These are phyloP conservation scores for Geotrypetes seraphini DNA, from an alignment of 2,797 vertebrate genomes.

Conservation along the genomic window DNA sequence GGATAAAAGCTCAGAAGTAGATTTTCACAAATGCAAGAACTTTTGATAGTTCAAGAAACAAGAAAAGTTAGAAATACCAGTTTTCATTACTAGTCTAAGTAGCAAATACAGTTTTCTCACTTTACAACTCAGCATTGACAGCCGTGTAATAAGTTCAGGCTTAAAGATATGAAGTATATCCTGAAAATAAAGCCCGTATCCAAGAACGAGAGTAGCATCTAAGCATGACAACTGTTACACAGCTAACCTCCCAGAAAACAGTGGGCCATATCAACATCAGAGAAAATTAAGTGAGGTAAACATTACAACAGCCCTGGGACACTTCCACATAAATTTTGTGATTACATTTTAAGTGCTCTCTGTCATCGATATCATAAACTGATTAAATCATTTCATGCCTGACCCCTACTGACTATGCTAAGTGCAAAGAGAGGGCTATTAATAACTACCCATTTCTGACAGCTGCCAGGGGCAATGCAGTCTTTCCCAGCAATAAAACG, in stretches of 20 bases:
- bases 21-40: too few relatives aligned
- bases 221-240: not conserved
- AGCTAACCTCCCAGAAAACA: not conserved
- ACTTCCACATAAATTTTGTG: conserved; percentile 63
- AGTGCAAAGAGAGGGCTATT: conserved; percentile 61
- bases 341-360: conserved; percentile 66
- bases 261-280: conserved; percentile 20
- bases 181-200: too few relatives aligned
- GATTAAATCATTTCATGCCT: conserved; percentile 69
- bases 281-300: conserved; percentile 48
- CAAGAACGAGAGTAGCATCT: conserved; percentile 10
- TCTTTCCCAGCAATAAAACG: conserved; percentile 62
- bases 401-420: conserved; percentile 71
- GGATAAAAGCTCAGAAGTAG: too few relatives aligned
- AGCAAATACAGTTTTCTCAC: too few relatives aligned
- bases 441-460: conserved; percentile 72
- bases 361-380: conserved; percentile 71
- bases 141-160: too few relatives aligned
- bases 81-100: too few relatives aligned
- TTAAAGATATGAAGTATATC: too few relatives aligned
- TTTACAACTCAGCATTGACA: too few relatives aligned
- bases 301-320: conserved; percentile 56
- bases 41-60: too few relatives aligned
- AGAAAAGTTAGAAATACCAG: too few relatives aligned
- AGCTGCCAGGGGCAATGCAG: conserved; percentile 63